A percentile compares a stretch with the other conserved stretches of the same genome.
These are phyloP conservation scores for Therioaphis trifolii DNA, from an alignment of 2,888 invertebrate species.

Conservation along the genomic window DNA sequence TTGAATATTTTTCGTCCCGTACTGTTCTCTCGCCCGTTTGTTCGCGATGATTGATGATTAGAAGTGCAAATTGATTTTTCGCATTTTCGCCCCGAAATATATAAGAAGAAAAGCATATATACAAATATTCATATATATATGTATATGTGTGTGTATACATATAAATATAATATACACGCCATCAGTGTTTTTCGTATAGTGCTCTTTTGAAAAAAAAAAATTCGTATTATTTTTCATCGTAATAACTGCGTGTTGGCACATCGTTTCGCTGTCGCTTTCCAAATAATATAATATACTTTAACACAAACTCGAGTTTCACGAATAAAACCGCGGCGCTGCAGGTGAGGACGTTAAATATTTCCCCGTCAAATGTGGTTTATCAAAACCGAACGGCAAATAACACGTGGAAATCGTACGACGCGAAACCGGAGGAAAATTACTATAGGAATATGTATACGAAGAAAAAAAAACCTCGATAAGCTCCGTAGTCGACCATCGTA, in stretches of 20 bases:
- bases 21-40: background rate
- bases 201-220: constrained; percentile 39
- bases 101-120: background rate
- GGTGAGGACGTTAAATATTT: constrained; percentile 15
- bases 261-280: constrained; percentile 40
- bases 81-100: background rate
- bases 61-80: constrained; percentile 52
- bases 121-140: no score
- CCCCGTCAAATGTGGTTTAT: constrained; percentile 34
- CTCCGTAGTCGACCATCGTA: no score
- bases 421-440: no score
- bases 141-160: background rate
- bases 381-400: constrained; percentile 29
- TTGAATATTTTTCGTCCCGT: constrained; percentile 20
- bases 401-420: constrained; percentile 6
- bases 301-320: constrained; percentile 42
- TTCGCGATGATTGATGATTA: constrained; percentile 55
- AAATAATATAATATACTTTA: constrained; percentile 39
- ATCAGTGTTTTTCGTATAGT: constrained; percentile 17
- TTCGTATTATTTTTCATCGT: constrained; percentile 40
- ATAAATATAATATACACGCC: background rate
- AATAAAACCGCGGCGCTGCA: constrained; percentile 4
- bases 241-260: background rate
- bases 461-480: no score
- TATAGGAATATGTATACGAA: no score